phyloP scores from a whole-genome alignment of 2,113 vertebrate genomes.

The Syrmaticus mikado region DNA sequence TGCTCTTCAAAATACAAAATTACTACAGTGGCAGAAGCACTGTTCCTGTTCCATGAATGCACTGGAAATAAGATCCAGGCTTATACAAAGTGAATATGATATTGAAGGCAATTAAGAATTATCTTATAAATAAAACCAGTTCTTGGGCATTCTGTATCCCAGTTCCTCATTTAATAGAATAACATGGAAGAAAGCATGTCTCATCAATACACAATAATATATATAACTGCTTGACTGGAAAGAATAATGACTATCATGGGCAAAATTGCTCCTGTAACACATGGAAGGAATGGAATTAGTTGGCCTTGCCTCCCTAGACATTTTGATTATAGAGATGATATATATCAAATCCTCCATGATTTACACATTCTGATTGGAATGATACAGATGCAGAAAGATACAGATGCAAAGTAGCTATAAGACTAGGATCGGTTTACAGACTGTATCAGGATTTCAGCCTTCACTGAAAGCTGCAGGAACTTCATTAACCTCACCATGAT shows the following conservation, averaged over 20 bases:
- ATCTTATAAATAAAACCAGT: conserved; percentile 6
- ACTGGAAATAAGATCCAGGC: background rate
- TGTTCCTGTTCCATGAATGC: background rate
- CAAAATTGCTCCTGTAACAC: background rate
- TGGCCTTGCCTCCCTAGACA: background rate
- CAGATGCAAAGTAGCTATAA: background rate
- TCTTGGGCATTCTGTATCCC: background rate
- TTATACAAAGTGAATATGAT: background rate
- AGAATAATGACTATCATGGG: background rate
- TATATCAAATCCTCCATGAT: background rate
- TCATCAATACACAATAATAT: background rate
- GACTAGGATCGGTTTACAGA: background rate
- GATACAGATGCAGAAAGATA: background rate
- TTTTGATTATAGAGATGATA: background rate
- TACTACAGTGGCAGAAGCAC: background rate
- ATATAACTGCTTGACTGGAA: background rate
- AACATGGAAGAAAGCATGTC: background rate
- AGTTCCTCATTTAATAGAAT: background rate
- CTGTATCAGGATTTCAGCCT: background rate
- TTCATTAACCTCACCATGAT: background rate
- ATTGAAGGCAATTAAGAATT: background rate
- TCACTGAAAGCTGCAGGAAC: background rate
- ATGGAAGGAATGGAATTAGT: background rate
- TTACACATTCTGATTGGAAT: background rate
- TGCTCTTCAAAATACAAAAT: background rate